Evolutionary conservation across 1,140 invertebrate genomes (phyloP).

Genomic region (Apis florea): DNA sequence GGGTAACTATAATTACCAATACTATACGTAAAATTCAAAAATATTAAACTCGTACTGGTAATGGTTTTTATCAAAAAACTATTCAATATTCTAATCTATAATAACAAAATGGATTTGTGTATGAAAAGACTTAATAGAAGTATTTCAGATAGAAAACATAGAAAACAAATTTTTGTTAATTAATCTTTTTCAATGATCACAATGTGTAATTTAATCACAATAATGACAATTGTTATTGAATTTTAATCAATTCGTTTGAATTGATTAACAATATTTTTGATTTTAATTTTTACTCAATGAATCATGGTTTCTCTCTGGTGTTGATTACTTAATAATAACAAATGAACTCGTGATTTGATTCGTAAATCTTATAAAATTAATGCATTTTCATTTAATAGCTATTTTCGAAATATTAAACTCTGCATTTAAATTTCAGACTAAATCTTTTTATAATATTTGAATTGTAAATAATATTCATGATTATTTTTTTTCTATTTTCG

Average conservation of each 20-base stretch:
- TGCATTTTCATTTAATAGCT: not conserved
- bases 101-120: too few species aligned
- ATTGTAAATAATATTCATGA: not conserved
- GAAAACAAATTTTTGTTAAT: constrained; percentile 20
- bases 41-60: too few species aligned
- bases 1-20: too few species aligned
- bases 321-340: not conserved
- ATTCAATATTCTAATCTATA: too few species aligned
- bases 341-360: not conserved
- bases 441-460: not conserved
- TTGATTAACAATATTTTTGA: not conserved
- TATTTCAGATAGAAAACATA: not conserved
- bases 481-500: not conserved
- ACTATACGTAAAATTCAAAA: too few species aligned
- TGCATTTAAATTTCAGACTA: not conserved
- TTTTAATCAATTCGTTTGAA: constrained; percentile 9
- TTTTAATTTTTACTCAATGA: not conserved
- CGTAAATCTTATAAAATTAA: not conserved
- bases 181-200: not conserved
- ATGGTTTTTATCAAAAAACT: too few species aligned
- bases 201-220: not conserved
- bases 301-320: not conserved
- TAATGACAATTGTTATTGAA: not conserved
- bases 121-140: not conserved
- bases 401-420: not conserved